phyloP scores from a whole-genome alignment of 2,113 vertebrate genomes.

The Oreochromis spilurus region DNA sequence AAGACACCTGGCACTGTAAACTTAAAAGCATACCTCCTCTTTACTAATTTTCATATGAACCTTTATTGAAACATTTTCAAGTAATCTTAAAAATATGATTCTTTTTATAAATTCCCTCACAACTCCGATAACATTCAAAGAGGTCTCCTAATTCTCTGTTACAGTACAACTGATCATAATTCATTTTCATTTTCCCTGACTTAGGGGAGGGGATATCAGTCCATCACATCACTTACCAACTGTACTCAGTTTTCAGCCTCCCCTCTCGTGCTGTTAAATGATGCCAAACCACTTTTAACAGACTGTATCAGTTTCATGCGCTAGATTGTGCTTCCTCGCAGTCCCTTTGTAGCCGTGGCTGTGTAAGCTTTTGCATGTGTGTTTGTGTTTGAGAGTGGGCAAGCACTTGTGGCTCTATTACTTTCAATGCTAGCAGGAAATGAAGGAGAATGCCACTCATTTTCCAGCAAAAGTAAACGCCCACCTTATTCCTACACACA shows the following conservation, averaged over 20 bases:
- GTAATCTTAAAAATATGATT: background rate
- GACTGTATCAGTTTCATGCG: background rate
- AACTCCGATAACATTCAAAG: background rate
- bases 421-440: slow-evolving; percentile 64
- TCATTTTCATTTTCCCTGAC: background rate
- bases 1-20: background rate
- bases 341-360: background rate
- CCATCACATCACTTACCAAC: background rate
- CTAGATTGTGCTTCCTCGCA: background rate
- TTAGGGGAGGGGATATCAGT: background rate
- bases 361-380: background rate
- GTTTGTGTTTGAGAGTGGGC: background rate
- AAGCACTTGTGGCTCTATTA: slow-evolving; percentile 36
- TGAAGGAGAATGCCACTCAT: slow-evolving; percentile 74
- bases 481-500: slow-evolving; percentile 24
- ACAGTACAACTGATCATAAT: background rate
- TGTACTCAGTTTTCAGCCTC: background rate
- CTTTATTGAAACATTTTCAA: background rate
- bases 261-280: background rate
- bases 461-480: slow-evolving; percentile 61
- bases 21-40: background rate
- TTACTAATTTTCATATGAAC: background rate
- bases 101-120: background rate
- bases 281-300: background rate
- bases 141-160: background rate